Base-by-base conservation (phyloP, 2,797 vertebrate genomes). In the Ceyx erithaca region DNA sequence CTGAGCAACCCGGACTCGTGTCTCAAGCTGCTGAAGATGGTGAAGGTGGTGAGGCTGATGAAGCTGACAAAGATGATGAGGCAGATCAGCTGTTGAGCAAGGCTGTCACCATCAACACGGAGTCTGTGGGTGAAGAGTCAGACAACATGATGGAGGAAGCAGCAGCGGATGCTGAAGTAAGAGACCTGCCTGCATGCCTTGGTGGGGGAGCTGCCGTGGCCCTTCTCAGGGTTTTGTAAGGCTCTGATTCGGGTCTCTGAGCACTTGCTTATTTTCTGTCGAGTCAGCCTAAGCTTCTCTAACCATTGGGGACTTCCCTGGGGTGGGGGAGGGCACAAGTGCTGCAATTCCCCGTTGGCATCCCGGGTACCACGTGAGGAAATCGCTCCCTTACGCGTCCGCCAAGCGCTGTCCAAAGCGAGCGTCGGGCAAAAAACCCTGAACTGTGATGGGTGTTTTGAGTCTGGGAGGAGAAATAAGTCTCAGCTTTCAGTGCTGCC, bases 141-240 rank as follows among this genome's bases (percentile, higher is more conserved):
- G 83, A 19, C 28, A 15, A 54, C 4, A 35, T 4, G 9, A 41
- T 79, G 87, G 87, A 82, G 72, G 92, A 88, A 59, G 37, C 71
- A 40, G 40, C 76, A 41, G 90, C 90, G 20, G 80, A 33, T 59
- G 40, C 80, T 25, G 35, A 94, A 80, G 97, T 97, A 90, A 95
- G 96, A 84, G 79, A 15, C 23, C 28, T 10, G 70, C 66, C 48
- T 28, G 51, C 28, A 12, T 12, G 28, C 1, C 31, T 10, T 40
- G 77, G 55, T 83, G 83, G 48, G 70, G 70, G 13, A 33, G 64
- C n/a, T 54, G 77, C 72, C 1, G 45, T 30, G 37, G 30, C 46
- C 12, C 40, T 57, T 81, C 20, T 81, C 1, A 0, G 35, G 6
- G 16, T 63, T 83, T 45, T 40, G 12, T 5, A 16, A 35, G 67